Evolutionary conservation across 1,140 invertebrate species (phyloP), one percentile per base, ranked within the genome.

Genomic region (Listronotus bonariensis): DNA sequence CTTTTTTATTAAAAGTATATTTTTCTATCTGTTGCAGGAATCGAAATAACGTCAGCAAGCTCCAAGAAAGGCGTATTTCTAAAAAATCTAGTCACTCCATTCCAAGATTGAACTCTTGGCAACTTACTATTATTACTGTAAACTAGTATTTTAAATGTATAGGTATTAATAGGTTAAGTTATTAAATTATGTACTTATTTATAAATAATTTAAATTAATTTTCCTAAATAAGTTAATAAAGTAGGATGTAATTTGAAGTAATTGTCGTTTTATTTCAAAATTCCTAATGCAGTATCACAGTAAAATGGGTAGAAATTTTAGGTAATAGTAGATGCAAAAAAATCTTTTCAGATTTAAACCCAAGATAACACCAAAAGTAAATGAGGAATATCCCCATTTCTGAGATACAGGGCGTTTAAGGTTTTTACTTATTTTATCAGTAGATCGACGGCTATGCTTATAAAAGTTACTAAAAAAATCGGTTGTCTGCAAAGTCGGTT

Each of bases 131-230:
- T 55, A 63, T 63, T 63, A 51, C 17, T 60, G 57, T 60, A 60
- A 63, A 63, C 40, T 63, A 55, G 61, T 63, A 63, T 63, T 63
- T 63, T 53, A 53, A 62, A 53, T 43, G 42, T 32, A 53, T 43
- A 41, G 45, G 61, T 63, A 63, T 63, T 63, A 63, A 63, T 63
- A 63, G 61, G 61, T 45, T 53, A 49, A 20, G 20, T 20, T 11
- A 62, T 48, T 63, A 63, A 53, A 43, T 53, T 60, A 51, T 60
- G 57, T 60, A 60, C 57, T 60, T 60, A 60, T 60, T 60, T 60
- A 60, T 60, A 60, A 36, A 36, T 36, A 36, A 36, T 36, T 36
- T 52, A 36, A 52, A 34, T 52, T 34, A 38, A 52, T 1, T 52
- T 52, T 32, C 42, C 11, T 4, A 41, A 41, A 41, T 15, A 41